Conservation (phyloP, 2,113 vertebrate genomes). For the Dissostichus mawsoni region DNA sequence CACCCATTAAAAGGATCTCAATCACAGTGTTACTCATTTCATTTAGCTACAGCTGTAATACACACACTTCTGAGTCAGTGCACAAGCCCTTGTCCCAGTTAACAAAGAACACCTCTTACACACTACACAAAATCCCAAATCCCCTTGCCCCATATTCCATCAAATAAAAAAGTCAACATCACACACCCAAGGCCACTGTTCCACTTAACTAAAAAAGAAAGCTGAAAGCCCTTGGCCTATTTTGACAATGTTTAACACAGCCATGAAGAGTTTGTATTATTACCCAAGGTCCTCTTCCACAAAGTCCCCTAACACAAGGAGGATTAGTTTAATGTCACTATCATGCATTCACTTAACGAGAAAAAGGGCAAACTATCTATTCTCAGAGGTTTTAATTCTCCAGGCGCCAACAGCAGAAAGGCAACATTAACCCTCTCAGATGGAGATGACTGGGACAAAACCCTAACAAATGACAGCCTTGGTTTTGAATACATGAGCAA, state of each 20-base stretch:
- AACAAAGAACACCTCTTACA: slow-evolving; percentile 53
- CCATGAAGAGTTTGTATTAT: slow-evolving; percentile 45
- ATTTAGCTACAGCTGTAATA: background rate
- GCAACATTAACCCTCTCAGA: slow-evolving; percentile 5
- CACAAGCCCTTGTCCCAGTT: slow-evolving; percentile 67
- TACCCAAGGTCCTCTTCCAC: slow-evolving; percentile 38
- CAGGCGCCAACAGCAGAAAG: background rate
- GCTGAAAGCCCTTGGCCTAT: slow-evolving; percentile 68
- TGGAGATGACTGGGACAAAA: background rate
- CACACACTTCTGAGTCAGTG: slow-evolving; percentile 24
- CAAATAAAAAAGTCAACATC: slow-evolving; percentile 60
- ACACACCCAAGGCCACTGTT: slow-evolving; percentile 19
- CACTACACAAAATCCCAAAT: slow-evolving; percentile 63
- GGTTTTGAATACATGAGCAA: background rate
- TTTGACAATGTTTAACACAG: slow-evolving; percentile 53
- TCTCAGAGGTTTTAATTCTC: slow-evolving; percentile 3
- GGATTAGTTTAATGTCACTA: slow-evolving; percentile 46
- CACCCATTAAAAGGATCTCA: background rate
- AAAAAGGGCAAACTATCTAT: slow-evolving; percentile 10
- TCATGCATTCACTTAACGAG: slow-evolving; percentile 25
- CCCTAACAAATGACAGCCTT: background rate
- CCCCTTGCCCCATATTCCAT: slow-evolving; percentile 61
- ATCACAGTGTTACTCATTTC: background rate
- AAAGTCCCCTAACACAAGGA: slow-evolving; percentile 19
- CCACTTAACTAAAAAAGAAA: slow-evolving; percentile 49